Base-by-base conservation (phyloP, 2,888 invertebrate species). In the Pyrochroa serraticornis region DNA sequence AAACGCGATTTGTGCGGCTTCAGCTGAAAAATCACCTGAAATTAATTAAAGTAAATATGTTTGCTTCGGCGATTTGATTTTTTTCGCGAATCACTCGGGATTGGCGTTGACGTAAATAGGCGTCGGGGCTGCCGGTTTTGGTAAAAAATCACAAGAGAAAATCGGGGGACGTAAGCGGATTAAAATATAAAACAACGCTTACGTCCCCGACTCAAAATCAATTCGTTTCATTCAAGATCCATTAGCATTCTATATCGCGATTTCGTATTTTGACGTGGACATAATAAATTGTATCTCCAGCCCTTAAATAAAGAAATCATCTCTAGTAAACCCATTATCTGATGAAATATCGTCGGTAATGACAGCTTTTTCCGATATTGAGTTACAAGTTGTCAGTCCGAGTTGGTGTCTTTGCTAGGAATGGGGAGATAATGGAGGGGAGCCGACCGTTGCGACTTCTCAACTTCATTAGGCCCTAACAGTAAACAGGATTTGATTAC, bases 361-460 rank as follows among this genome's bases (percentile, higher is more conserved):
- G 69, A 67, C 67, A 65, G 67, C 65, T 62, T 65, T 66, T 65
- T 65, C 63, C 64, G 64, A 67, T 70, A 70, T 69, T 67, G 63
- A 68, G 67, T 71, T 67, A 68, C 70, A 64, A 59, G 64, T 64
- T 68, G 67, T 67, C 67, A 65, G 59, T 57, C 44, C 48, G 48
- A 50, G 52, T 55, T 61, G 58, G 43, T 53, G 47, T 49, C 58
- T 35, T 50, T 44, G 41, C 49, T 36, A 33, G 37, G 47, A 31
- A 22, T 22, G 36, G 43, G 34, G 35, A 32, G 47, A 51, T 54
- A 55, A 55, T 51, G 49, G 50, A 48, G 46, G 49, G 56, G 52
- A 45, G 36, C 10, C 12, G 32, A 30, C 39, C 36, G 38, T 52
- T 44, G 47, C 51, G 48, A 60, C 48, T 50, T 57, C 57, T 51